phyloP scores from a whole-genome alignment of 2,113 vertebrate species.

The Clupea harengus region DNA sequence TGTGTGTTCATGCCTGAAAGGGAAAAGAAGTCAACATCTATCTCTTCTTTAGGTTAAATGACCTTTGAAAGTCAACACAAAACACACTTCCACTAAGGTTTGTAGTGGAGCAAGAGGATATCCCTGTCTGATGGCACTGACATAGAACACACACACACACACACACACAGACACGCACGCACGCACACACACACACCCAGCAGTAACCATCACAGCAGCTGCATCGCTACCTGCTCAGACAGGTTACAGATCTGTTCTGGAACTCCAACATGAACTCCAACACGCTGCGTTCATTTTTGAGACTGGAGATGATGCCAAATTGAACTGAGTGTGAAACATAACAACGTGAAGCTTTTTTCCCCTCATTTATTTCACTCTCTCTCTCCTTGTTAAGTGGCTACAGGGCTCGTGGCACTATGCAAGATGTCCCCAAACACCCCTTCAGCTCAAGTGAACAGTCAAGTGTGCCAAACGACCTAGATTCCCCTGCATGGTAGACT shows the following conservation, averaged over 20 bases:
- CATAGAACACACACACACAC: neutral
- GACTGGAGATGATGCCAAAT: neutral
- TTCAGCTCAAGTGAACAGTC: conserved; percentile 53
- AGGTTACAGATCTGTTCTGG: neutral
- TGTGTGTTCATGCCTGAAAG: neutral
- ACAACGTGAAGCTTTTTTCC: neutral
- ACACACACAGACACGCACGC: neutral
- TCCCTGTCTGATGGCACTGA: neutral
- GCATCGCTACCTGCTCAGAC: neutral
- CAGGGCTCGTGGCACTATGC: conserved; percentile 43
- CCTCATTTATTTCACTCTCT: neutral
- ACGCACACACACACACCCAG: neutral
- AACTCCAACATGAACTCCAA: neutral
- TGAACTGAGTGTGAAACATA: neutral
- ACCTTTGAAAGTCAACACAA: neutral
- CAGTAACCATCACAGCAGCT: neutral
- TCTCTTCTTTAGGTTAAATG: neutral
- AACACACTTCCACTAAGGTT: neutral
- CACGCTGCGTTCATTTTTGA: neutral
- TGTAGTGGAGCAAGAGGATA: neutral
- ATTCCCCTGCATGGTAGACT: conserved; percentile 61
- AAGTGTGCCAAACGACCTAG: conserved; percentile 68
- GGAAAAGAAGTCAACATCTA: neutral
- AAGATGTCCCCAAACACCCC: conserved; percentile 50
- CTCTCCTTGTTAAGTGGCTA: conserved; percentile 11